Evolutionary conservation across 1,140 invertebrate genomes (phyloP), one percentile per base, ranked within the genome.

Genomic region (Bradysia coprophila): DNA sequence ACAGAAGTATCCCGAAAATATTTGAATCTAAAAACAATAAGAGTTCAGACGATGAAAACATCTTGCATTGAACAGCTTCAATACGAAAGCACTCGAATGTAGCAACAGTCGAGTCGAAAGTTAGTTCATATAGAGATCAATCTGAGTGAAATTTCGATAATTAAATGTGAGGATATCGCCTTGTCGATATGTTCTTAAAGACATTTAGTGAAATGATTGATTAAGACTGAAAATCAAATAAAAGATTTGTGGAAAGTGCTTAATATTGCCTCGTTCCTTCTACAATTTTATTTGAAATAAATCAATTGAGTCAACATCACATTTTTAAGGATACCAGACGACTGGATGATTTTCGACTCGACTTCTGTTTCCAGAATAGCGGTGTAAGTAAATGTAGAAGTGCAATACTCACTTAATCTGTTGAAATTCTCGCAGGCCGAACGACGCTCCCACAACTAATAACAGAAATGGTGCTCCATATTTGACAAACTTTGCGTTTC

Each of bases 381-480:
- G 42, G 22, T 21, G 41, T 19, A 11, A 15, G 28, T 15, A 23
- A 45, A 33, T 38, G 24, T n/a, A 22, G 22, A 32, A 18, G 20
- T 24, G 13, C 24, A 33, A 20, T 44, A 46, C 43, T 49, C 64
- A 80, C 76, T 75, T 71, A 43, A 82, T 48, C 50, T 69, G 63
- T 6, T 77, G 63, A 62, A 81, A 81, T 64, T 81, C 69, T 52
- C 61, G 67, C n/a, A 82, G 53, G 13, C 71, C 75, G 55, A 80
- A 75, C 1, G 78, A 80, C 43, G 75, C 77, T 32, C 72, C 75
- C 36, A 81, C 49, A 23, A 80, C 57, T 41, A 80, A 66, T 32
- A 77, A 40, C 6, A 81, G 48, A 56, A 82, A 81, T 6, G 80
- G 80, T 20, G 78, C 43, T 15, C 76, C 75, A 49, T 57, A 61